These are phyloP conservation scores for Cebus imitator DNA, from an alignment of 2,113 vertebrate species.

Conservation along the genomic window DNA sequence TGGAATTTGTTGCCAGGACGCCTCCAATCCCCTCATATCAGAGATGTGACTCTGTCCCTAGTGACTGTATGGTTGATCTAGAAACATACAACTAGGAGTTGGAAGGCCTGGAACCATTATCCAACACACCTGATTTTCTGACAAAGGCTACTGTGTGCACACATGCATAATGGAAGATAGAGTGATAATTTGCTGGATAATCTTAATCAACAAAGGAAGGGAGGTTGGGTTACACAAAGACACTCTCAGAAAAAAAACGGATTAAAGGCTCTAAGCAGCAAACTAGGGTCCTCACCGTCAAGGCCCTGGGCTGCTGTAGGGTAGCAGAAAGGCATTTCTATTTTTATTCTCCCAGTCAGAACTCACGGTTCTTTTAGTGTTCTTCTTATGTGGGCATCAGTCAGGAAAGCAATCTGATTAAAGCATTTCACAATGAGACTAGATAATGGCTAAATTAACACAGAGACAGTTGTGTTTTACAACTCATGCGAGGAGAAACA, in stretches of 20 bases:
- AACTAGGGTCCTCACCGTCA: not conserved
- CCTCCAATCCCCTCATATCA: not conserved
- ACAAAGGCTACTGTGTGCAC: not conserved
- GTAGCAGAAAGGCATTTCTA: not conserved
- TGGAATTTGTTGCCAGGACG: not conserved
- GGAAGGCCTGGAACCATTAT: not conserved
- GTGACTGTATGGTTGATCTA: not conserved
- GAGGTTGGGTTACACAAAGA: not conserved
- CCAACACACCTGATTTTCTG: not conserved
- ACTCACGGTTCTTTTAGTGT: not conserved
- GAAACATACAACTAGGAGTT: not conserved
- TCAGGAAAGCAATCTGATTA: slow-evolving; percentile 21
- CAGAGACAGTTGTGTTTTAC: not conserved
- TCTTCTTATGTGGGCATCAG: not conserved
- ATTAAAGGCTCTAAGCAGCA: not conserved
- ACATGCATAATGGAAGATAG: not conserved
- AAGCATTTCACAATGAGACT: slow-evolving; percentile 14
- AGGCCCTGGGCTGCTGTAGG: not conserved
- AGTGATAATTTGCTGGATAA: not conserved
- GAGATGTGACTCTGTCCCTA: not conserved
- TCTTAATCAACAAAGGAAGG: not conserved
- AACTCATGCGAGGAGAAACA: not conserved
- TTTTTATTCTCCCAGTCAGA: not conserved
- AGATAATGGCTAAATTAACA: slow-evolving; percentile 13
- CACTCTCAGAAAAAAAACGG: not conserved